Evolutionary conservation across 2,113 vertebrate species (phyloP).

Genomic region (Corvus moneduloides): DNA sequence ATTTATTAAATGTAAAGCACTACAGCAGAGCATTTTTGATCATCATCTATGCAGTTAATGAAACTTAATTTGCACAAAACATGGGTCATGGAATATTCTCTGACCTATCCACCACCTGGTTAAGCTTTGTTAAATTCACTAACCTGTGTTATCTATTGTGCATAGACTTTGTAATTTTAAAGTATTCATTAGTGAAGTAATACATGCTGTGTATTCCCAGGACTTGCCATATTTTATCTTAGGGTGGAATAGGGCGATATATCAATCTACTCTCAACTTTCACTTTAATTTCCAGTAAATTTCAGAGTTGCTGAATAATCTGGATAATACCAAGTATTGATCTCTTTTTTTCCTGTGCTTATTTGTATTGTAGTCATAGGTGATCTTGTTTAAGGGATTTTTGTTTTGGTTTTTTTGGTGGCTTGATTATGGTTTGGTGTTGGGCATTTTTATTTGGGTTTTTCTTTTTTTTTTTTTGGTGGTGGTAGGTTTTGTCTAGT

Average conservation of each 20-base stretch:
- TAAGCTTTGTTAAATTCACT: background rate
- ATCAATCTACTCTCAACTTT: background rate
- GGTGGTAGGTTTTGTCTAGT: background rate
- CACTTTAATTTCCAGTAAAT: background rate
- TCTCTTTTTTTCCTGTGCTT: background rate
- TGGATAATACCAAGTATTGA: background rate
- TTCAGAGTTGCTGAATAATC: background rate
- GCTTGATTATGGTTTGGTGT: background rate
- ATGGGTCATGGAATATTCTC: background rate
- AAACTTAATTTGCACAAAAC: conserved; percentile 13
- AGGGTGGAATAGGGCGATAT: background rate
- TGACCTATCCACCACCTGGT: background rate
- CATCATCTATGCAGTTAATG: background rate
- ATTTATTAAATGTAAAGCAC: background rate
- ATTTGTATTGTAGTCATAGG: background rate
- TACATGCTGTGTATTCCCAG: background rate
- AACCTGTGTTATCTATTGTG: background rate
- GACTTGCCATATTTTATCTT: background rate
- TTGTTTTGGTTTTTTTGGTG: background rate
- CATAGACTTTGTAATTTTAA: background rate
- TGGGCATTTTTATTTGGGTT: background rate
- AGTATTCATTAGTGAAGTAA: background rate
- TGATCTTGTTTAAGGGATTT: background rate
- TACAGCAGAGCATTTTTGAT: background rate
- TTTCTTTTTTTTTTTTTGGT: background rate